Base-by-base conservation (phyloP, 92 coral and sea anemone species). In the Epizoanthus ramosus region DNA sequence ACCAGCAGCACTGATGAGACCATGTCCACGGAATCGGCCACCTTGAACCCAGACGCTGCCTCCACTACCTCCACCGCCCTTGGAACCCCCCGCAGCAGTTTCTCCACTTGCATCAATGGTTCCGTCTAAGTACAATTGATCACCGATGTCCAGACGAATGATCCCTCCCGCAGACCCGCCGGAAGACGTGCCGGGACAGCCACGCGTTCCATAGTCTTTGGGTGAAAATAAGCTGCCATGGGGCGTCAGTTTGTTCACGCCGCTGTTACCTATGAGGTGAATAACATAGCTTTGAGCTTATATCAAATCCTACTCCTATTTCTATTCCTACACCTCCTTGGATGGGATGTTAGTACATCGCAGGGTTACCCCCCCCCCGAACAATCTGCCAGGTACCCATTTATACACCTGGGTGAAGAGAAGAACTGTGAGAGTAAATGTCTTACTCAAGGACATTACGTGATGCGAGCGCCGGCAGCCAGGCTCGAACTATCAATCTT, bases 41-140 rank as follows among this genome's bases (percentile, higher is more conserved):
- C 85, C 68, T 15, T 28, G 60, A 22, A 91, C 37, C 87, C 81
- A 75, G 9, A 88, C 74, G 52, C 94, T 91, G 22, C 94, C 94
- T 7, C 94, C 94, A 64, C 94, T 91, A 47, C 88, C 94, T n/a
- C 94, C 94, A 23, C 94, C 91, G 0, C 90, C 77, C 45, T 82
- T 57, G 39, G 85, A 82, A 6, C 75, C 64, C 39, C 58, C 54
- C 17, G 73, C 57, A 57, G 80, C 91, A 52, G 58, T 17, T 59
- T 84, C 75, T 23, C 91, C 91, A 45, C 68, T 56, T 41, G 75
- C 73, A 19, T 68, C 73, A 59, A 90, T 14, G 15, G 76, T 71
- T 4, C 93, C 93, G 52, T 90, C 93, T 77, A 90, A 63, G 71
- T 90, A 88, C 63, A 90, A 79, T 37, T 68, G 85, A 72, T 90